phyloP scores from a whole-genome alignment of 64 coral and sea anemone genomes.

The Montipora efflorescens region DNA sequence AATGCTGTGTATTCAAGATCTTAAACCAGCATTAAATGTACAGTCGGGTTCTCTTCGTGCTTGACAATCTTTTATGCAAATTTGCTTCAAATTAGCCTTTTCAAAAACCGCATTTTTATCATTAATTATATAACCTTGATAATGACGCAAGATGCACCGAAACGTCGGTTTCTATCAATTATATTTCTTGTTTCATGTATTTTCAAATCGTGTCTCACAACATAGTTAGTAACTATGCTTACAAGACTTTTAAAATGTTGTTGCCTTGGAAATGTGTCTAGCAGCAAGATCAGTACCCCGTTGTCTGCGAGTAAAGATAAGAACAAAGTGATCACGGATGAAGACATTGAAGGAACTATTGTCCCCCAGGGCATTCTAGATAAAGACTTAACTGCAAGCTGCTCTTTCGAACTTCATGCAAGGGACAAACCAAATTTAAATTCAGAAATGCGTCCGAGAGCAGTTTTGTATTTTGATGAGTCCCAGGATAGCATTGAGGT shows the following conservation, averaged over 20 bases:
- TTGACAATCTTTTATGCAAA: no score
- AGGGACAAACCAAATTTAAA: neutral
- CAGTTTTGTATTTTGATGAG: neutral
- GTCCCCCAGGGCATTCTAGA: neutral
- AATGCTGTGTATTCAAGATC: no score
- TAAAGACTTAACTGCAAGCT: neutral
- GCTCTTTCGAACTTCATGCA: neutral
- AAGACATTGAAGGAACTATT: neutral
- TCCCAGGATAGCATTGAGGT: neutral
- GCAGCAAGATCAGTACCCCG: neutral
- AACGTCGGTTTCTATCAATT: no score
- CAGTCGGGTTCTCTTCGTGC: no score
- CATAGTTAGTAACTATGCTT: no score
- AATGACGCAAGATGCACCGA: no score
- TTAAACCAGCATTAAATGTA: no score
- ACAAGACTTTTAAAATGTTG: neutral
- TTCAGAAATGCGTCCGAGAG: neutral
- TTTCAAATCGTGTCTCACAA: neutral
- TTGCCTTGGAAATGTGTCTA: neutral
- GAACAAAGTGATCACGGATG: neutral
- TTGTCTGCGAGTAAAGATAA: neutral
- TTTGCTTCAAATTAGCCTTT: no score
- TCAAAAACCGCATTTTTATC: no score
- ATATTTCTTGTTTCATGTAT: no score
- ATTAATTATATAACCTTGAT: no score